A percentile compares a stretch with the other conserved stretches of the same genome.
phyloP scores from a whole-genome alignment of 2,888 invertebrate genomes.

The Ophioninae sp. region DNA sequence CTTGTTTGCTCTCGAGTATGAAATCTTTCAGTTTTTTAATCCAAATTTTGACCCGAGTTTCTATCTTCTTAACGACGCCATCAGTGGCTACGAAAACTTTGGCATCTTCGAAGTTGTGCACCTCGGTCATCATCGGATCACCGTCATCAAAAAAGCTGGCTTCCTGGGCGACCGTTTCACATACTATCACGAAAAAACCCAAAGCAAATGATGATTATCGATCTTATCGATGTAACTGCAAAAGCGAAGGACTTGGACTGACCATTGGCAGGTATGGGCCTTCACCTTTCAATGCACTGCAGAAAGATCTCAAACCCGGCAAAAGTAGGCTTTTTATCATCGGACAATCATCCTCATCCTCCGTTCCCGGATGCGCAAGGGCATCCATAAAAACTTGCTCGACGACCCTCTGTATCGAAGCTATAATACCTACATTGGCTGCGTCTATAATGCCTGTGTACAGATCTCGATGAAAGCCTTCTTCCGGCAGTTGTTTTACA shows the following conservation, averaged over 20 bases:
- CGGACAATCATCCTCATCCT: slow-evolving; percentile 92
- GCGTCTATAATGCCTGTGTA: slow-evolving; percentile 92
- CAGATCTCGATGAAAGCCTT: slow-evolving; percentile 93
- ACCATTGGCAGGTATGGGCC: slow-evolving; percentile 7
- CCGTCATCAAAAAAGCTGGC: slow-evolving; percentile 90
- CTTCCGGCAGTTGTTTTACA: slow-evolving; percentile 93
- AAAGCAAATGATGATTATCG: not conserved
- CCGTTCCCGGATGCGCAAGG: slow-evolving; percentile 89
- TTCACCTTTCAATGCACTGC: slow-evolving; percentile 92
- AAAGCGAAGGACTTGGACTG: slow-evolving; percentile 12
- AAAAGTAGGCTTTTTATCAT: slow-evolving; percentile 92
- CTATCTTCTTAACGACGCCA: slow-evolving; percentile 84
- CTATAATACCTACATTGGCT: slow-evolving; percentile 90
- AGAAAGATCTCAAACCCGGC: slow-evolving; percentile 92
- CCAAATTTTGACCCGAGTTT: slow-evolving; percentile 90
- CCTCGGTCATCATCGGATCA: slow-evolving; percentile 84
- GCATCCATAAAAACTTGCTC: slow-evolving; percentile 96
- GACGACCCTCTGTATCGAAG: slow-evolving; percentile 93
- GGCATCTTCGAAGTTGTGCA: slow-evolving; percentile 86
- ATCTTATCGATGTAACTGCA: slow-evolving; percentile 36
- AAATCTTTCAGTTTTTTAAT: slow-evolving; percentile 89
- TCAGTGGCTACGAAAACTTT: slow-evolving; percentile 86
- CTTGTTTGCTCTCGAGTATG: slow-evolving; percentile 94
- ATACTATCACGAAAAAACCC: slow-evolving; percentile 82
- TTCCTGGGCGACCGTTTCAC: slow-evolving; percentile 92